Base-by-base conservation (phyloP, 2,888 invertebrate species). In the Micoletzkya japonica region DNA sequence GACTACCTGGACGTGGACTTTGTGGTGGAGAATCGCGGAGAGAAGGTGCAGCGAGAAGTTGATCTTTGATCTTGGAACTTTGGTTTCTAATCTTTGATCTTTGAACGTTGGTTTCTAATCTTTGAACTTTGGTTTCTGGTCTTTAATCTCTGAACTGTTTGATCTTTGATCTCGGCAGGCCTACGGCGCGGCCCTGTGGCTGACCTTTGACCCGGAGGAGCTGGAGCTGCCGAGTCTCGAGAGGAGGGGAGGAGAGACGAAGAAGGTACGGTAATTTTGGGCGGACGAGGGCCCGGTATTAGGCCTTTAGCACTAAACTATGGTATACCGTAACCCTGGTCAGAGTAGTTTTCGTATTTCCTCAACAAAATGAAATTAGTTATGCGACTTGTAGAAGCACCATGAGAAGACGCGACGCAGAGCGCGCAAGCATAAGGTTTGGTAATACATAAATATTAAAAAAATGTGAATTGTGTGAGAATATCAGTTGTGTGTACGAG, bases 1-100 rank as follows among this genome's bases (percentile, higher is more conserved):
- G 82, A 85, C 66, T 77, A 80, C 30, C 73, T 87, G 37, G 80
- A 82, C 26, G 72, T 88, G 37, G 75, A 82, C 17, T 81, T 88
- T 61, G 77, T 74, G 14, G 80, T 88, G n/a, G 80, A 79, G 54
- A 88, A 88, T 79, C 73, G 69, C 0, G 85, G 82, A 26, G 88
- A 88, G 59, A 83, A 79, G 68, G 68, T 68, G 4, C 56, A 26
- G 34, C 3, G 28, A 7, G 26, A 2, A n/a, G n/a, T 57, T 6
- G 3, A 26, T 0, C 28, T 52, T 52, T 50, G 4, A 30, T 56
- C 7, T 57, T 20, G 20, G 24, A 4, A n/a, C 20, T 4, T 30
- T 57, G 7, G 30, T 17, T 14, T 3, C 10, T 56, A 17, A 20
- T 56, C 30, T 6, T 2, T 54, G 2, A 54, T 3, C 14, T 54